These are phyloP conservation scores for Crepidodera aurea DNA, from an alignment of 2,888 invertebrate species.

Conservation along the genomic window DNA sequence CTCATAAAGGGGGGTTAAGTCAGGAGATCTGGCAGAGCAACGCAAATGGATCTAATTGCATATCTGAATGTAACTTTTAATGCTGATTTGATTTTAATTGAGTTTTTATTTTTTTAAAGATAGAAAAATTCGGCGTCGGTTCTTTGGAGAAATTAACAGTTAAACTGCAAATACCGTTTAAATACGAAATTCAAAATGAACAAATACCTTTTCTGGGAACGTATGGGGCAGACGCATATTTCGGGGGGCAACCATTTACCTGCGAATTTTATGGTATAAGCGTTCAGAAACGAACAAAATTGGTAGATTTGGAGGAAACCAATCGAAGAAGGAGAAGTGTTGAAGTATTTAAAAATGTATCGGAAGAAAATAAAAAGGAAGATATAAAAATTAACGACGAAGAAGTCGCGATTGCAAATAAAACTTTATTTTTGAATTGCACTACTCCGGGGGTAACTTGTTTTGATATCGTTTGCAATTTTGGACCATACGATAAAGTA, in stretches of 20 bases:
- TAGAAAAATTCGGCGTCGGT: conserved; percentile 59
- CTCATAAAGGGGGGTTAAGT: too few species aligned
- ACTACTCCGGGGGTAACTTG: conserved; percentile 53
- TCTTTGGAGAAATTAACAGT: conserved; percentile 56
- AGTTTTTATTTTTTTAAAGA: conserved; percentile 41
- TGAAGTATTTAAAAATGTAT: conserved; percentile 32
- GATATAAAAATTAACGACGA: conserved; percentile 30
- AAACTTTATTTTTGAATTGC: conserved; percentile 58
- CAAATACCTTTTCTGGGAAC: conserved; percentile 42
- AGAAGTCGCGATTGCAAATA: conserved; percentile 36
- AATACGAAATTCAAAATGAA: conserved; percentile 31
- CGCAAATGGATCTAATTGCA: too few species aligned
- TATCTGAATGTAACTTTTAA: too few species aligned
- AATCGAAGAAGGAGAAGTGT: conserved; percentile 26
- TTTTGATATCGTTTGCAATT: conserved; percentile 52
- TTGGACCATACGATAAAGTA: conserved; percentile 55
- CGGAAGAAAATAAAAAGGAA: conserved; percentile 20
- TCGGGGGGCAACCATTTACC: conserved; percentile 48
- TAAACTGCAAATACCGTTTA: conserved; percentile 55
- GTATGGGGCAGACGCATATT: conserved; percentile 42
- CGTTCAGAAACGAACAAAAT: conserved; percentile 3
- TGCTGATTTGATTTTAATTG: too few species aligned
- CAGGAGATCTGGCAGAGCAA: too few species aligned
- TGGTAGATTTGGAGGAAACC: not conserved
- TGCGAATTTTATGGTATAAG: conserved; percentile 45